Evolutionary conservation across 1,140 invertebrate genomes (phyloP).

Genomic region (Papilio polytes): DNA sequence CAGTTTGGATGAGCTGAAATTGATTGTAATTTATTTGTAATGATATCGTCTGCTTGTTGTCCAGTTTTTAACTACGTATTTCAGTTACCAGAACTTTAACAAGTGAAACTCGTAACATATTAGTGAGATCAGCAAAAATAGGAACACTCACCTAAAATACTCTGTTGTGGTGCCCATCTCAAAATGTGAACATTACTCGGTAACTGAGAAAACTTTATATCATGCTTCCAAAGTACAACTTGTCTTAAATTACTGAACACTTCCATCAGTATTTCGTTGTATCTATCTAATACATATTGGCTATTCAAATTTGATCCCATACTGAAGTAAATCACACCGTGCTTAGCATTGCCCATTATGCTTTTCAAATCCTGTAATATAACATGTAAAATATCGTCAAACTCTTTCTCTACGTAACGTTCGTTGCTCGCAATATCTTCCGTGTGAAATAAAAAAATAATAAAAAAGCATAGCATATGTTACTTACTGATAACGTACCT

Average conservation of each 20-base stretch:
- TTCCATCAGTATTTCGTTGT: slow-evolving; percentile 63
- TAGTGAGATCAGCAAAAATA: not conserved
- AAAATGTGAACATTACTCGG: slow-evolving; percentile 84
- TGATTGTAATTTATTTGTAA: not conserved
- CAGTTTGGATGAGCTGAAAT: slow-evolving; percentile 86
- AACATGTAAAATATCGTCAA: not conserved
- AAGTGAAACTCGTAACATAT: too few species aligned
- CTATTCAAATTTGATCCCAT: slow-evolving; percentile 82
- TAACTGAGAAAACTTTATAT: slow-evolving; percentile 73
- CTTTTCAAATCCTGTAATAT: slow-evolving; percentile 72
- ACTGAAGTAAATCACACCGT: slow-evolving; percentile 84
- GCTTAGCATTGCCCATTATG: slow-evolving; percentile 76
- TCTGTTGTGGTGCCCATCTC: slow-evolving; percentile 86
- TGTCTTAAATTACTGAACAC: slow-evolving; percentile 77
- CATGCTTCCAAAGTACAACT: slow-evolving; percentile 84
- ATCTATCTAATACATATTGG: slow-evolving; percentile 37
- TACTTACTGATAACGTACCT: too few species aligned
- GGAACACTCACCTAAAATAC: slow-evolving; percentile 78
- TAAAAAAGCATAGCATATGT: too few species aligned
- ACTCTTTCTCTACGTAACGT: too few species aligned
- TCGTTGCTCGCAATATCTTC: too few species aligned
- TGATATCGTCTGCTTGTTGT: not conserved
- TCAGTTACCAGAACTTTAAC: too few species aligned
- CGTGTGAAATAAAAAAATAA: too few species aligned
- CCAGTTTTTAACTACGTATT: not conserved